These are phyloP conservation scores for Rhogogaster chlorosoma DNA, from an alignment of 2,888 invertebrate genomes.

Conservation along the genomic window DNA sequence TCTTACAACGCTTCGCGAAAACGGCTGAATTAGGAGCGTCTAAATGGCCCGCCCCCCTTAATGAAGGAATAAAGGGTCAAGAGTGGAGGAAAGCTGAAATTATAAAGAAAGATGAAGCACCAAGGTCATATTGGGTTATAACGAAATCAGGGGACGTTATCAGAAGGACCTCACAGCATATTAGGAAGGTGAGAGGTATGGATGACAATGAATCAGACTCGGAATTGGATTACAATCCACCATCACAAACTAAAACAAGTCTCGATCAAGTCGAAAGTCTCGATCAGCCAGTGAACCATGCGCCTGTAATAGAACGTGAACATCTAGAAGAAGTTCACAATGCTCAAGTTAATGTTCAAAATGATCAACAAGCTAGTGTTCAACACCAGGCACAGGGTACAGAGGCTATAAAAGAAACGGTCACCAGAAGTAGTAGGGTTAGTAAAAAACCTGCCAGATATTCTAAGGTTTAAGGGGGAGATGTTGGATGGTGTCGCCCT, in stretches of 20 bases:
- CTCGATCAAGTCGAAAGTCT: background rate
- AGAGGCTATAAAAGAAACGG: background rate
- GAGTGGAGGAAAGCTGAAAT: constrained; percentile 15
- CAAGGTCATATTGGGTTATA: constrained; percentile 5
- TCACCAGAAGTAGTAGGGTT: background rate
- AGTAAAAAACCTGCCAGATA: background rate
- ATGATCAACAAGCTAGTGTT: background rate
- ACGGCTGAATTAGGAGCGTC: too few relatives aligned
- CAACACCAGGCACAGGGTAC: background rate
- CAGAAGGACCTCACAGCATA: background rate
- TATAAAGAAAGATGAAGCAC: constrained; percentile 29
- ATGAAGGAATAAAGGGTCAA: background rate
- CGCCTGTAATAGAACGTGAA: background rate
- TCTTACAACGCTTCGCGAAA: too few relatives aligned
- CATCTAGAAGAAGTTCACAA: background rate
- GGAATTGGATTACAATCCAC: background rate
- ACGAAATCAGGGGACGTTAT: background rate
- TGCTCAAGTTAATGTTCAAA: background rate
- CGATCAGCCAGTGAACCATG: background rate
- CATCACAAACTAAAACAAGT: background rate
- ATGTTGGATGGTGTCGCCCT: background rate
- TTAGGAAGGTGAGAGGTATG: background rate
- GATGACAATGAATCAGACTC: background rate
- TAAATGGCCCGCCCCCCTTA: too few relatives aligned
- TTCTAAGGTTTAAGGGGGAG: background rate